phyloP scores from a whole-genome alignment of 1,140 invertebrate species.

The Centruroides vittatus region DNA sequence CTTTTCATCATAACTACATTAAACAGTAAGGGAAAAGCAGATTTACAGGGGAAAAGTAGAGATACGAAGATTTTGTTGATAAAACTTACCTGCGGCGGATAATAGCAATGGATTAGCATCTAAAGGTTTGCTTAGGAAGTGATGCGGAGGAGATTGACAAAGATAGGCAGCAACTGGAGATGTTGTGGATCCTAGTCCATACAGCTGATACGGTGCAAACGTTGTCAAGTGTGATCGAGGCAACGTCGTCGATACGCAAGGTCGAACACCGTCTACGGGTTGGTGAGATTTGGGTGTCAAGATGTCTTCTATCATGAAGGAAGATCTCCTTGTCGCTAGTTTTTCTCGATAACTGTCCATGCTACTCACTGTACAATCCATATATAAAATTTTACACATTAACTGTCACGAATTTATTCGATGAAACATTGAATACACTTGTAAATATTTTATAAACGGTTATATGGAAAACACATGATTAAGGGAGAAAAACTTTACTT shows the following conservation, averaged over 20 bases:
- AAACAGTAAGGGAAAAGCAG: neutral
- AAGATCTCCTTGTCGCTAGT: constrained; percentile 4
- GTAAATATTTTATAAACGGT: no score
- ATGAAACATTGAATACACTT: no score
- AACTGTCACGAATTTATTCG: no score
- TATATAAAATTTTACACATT: no score
- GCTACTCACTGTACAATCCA: no score
- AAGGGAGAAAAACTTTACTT: no score
- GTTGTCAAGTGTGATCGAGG: neutral
- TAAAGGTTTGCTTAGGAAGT: constrained; percentile 10
- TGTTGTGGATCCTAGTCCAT: constrained; percentile 7
- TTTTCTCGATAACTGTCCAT: constrained; percentile 11
- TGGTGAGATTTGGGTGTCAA: constrained; percentile 11
- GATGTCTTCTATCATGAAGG: constrained; percentile 16
- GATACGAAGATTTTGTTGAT: neutral
- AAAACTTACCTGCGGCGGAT: constrained; percentile 10
- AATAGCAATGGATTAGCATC: constrained; percentile 13
- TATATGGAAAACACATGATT: no score
- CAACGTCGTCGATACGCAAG: neutral
- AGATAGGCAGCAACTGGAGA: constrained; percentile 1
- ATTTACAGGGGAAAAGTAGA: neutral
- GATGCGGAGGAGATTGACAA: constrained; percentile 10
- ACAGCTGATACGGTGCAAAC: constrained; percentile 10
- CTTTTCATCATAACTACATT: no score
- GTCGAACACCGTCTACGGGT: neutral